phyloP scores from a whole-genome alignment of 23 tunicate genomes.

The Corella eumyota region DNA sequence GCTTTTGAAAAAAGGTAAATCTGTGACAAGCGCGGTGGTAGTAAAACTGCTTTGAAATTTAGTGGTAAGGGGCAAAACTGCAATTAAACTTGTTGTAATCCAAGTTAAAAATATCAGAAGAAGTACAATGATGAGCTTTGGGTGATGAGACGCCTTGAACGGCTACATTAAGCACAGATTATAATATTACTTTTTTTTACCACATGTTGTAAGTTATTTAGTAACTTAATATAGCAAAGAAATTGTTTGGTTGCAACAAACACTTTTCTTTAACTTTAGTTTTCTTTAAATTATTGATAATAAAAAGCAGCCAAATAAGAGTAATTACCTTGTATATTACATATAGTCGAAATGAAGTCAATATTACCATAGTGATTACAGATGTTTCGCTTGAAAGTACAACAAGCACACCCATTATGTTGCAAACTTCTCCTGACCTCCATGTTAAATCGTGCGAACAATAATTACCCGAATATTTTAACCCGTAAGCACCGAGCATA shows the following conservation, averaged over 20 bases:
- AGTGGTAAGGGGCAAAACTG: slow-evolving; percentile 20
- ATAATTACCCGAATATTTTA: slow-evolving; percentile 3
- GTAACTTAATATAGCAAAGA: background rate
- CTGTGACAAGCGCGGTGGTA: slow-evolving; percentile 8
- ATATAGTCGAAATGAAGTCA: slow-evolving; percentile 20
- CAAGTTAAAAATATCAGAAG: slow-evolving; percentile 5
- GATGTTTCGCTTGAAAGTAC: slow-evolving; percentile 42
- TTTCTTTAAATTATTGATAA: background rate
- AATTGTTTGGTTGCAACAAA: background rate
- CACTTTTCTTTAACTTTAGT: too few species aligned
- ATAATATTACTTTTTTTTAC: too few species aligned
- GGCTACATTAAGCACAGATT: slow-evolving; percentile 40
- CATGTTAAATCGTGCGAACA: slow-evolving; percentile 19
- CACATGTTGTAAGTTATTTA: background rate
- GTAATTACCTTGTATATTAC: slow-evolving; percentile 12
- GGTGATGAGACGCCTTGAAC: slow-evolving; percentile 18
- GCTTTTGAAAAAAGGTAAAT: slow-evolving; percentile 16
- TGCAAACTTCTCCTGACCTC: slow-evolving; percentile 18
- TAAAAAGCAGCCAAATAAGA: background rate
- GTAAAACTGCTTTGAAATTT: slow-evolving; percentile 5
- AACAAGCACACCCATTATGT: slow-evolving; percentile 20
- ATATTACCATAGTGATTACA: slow-evolving; percentile 23
- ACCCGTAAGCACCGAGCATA: slow-evolving; percentile 24
- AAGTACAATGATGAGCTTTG: slow-evolving; percentile 1
- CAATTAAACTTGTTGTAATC: slow-evolving; percentile 8